Evolutionary conservation across 1,140 invertebrate species (phyloP), one percentile per base, ranked within the genome.

Genomic region (Diplogasteroides magnus): DNA sequence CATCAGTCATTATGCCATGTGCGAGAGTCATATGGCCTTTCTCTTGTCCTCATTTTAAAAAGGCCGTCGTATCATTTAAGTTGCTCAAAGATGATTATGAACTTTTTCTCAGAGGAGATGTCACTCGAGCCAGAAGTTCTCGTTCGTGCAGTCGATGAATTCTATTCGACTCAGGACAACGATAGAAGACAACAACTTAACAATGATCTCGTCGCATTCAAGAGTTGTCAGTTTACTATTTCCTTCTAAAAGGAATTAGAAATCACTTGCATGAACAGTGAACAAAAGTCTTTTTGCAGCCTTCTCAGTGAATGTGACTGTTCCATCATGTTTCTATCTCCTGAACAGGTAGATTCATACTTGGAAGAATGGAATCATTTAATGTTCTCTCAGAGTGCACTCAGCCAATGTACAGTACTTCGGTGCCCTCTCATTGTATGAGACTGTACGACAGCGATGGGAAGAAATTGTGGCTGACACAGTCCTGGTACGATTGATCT

Each of bases 361-460:
- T n/a, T n/a, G n/a, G n/a, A n/a, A n/a, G n/a, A n/a, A n/a, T n/a
- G n/a, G n/a, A n/a, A n/a, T n/a, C n/a, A n/a, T n/a, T n/a, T n/a
- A n/a, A n/a, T n/a, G n/a, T n/a, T n/a, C n/a, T n/a, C n/a, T n/a
- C n/a, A n/a, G n/a, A n/a, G n/a, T n/a, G n/a, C n/a, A 68, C 28
- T 31, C 61, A 6, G 6, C 57, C 57, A 68, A 19, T 64, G 66
- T 68, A 19, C 66, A 68, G 31, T 64, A 55, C 25, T 68, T 68
- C 32, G 66, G 66, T 64, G 66, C 66, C 28, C 25, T 68, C 6
- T 28, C 66, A 26, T 56, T 68, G 19, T 68, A 68, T 29, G 59
- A 59, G 2, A 68, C 66, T 13, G 31, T 68, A 2, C 13, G 27
- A 31, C 26, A 68, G 14, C 66, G 59, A 19, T 59, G 31, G 14